Base-by-base conservation (phyloP, 2,888 invertebrate species). In the Hedychridium roseum region DNA sequence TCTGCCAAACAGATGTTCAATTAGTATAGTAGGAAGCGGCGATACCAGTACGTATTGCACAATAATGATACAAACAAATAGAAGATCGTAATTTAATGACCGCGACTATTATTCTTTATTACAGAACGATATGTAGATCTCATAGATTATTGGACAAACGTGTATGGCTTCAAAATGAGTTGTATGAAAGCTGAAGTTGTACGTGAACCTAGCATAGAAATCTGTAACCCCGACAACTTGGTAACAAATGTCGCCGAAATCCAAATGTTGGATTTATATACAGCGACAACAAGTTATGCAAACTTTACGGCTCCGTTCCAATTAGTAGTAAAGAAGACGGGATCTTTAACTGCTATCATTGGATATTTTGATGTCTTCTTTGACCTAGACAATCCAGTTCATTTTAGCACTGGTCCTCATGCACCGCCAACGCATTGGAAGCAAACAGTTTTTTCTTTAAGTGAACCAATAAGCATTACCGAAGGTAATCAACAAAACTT, bases 311-410 rank as follows among this genome's bases (percentile, higher is more conserved):
- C 88, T 4, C 79, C 86, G 7, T 94, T 95, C 73, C 81, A 82
- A 54, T 78, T 94, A 18, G 82, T 79, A 21, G 85, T 88, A 18
- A 81, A 78, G 1, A 83, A 84, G 65, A 85, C 87, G 65, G 90
- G 91, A 11, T 78, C 80, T 20, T 71, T 97, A 23, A 92, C 92
- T 1, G 90, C 91, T 1, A 81, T 97, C 54, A 89, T 91, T 44
- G 96, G 95, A 4, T 97, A 92, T 80, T 97, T 97, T 81, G 94
- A 96, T 79, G 90, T 89, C 17, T 89, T 87, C 72, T 95, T 96
- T 79, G 89, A 90, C 69, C 79, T 90, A 43, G 84, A 85, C 1
- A 83, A 85, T 59, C 79, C 83, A 9, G 83, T 92, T 3, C 79
- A 82, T 2, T 88, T 96, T 66, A 88, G 90, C 39, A 96, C 96